Evolutionary conservation across 92 coral and sea anemone species (phyloP).

Genomic region (Anthopleura xanthogrammica): DNA sequence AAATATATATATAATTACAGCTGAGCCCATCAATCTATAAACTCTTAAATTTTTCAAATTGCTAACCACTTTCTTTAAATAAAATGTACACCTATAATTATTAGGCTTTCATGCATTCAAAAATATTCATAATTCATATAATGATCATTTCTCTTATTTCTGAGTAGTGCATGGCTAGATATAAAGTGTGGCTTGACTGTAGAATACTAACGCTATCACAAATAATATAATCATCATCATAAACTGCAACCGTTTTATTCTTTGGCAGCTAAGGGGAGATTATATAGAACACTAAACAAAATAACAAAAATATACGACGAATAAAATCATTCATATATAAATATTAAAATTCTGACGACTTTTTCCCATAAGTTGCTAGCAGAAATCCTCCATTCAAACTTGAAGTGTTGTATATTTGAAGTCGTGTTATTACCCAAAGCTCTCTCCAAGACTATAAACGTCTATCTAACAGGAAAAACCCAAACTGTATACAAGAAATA

Average conservation of each 20-base stretch:
- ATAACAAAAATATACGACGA: background rate
- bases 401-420: background rate
- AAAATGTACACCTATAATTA: background rate
- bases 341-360: background rate
- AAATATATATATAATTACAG: background rate
- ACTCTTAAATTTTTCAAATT: background rate
- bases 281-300: background rate
- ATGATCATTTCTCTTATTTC: background rate
- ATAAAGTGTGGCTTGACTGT: too few relatives aligned
- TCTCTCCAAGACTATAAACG: background rate
- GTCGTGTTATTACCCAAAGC: background rate
- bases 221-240: background rate
- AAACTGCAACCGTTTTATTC: background rate
- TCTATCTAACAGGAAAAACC: background rate
- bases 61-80: background rate
- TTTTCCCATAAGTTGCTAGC: background rate
- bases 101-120: background rate
- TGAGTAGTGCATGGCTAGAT: background rate
- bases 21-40: background rate
- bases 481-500: background rate
- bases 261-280: background rate
- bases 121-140: background rate
- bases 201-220: background rate
- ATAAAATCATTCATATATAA: background rate
- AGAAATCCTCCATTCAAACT: background rate